phyloP scores from a whole-genome alignment of 2,113 vertebrate genomes.

The Girardinichthys multiradiatus region DNA sequence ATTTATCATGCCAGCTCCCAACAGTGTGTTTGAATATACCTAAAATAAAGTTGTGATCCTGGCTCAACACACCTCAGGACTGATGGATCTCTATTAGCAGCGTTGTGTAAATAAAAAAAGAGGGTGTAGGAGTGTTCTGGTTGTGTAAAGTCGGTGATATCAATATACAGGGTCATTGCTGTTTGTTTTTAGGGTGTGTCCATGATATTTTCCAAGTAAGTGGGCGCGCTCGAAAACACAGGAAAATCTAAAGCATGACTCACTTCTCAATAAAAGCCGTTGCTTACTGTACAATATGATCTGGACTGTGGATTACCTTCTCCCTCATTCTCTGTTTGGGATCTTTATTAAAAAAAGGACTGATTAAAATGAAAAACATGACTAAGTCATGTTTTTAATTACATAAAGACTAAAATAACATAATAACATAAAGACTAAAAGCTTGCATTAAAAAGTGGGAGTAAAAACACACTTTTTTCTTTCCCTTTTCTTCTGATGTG shows the following conservation, averaged over 20 bases:
- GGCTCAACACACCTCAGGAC: constrained; percentile 14
- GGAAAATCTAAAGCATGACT: constrained; percentile 79
- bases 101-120: constrained; percentile 49
- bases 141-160: constrained; percentile 57
- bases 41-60: constrained; percentile 8
- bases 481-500: constrained; percentile 52
- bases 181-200: constrained; percentile 80
- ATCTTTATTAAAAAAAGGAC: constrained; percentile 67
- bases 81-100: constrained; percentile 31
- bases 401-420: constrained; percentile 58
- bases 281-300: constrained; percentile 76
- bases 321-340: constrained; percentile 33
- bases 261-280: constrained; percentile 76
- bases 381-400: no score
- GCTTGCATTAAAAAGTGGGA: constrained; percentile 46
- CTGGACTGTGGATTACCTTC: constrained; percentile 61
- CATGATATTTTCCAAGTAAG: constrained; percentile 75
- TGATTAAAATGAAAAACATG: constrained; percentile 70
- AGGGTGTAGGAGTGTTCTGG: constrained; percentile 47
- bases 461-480: constrained; percentile 27
- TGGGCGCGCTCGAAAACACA: constrained; percentile 74
- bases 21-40: constrained; percentile 7
- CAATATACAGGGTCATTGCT: constrained; percentile 68
- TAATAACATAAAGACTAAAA: constrained; percentile 58
- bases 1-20: constrained; percentile 36